Evolutionary conservation across 2,888 invertebrate genomes (phyloP), one percentile per base, ranked within the genome.

Genomic region (Muscina levida): DNA sequence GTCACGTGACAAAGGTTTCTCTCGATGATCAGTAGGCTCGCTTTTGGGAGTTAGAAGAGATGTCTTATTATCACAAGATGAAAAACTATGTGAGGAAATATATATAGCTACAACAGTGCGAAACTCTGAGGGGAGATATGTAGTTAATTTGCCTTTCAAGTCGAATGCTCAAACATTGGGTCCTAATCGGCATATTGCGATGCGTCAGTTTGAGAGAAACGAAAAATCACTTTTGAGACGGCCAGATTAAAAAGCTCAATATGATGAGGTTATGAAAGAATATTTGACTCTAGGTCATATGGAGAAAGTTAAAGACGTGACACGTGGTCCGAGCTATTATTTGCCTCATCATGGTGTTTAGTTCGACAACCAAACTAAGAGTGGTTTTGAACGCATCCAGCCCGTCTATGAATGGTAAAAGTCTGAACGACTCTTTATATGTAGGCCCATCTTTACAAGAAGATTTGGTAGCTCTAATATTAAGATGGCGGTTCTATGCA

Each of bases 11-110:
- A 1, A 71, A 17, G 1, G 71, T 48, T 1, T 31, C 71, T 1
- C 31, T 71, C 10, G 46, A 48, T 11, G 31, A 70, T 2, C 31
- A 62, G 22, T 10, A 48, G 31, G 8, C 57, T 10, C 24, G 31
- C 19, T 59, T 57, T 39, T 74, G 73, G 73, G 66, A 74, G 19
- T 17, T 74, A 19, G 46, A 74, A 15, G 73, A 74, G 31, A 44
- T 74, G 5, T 46, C 46, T 19, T 11, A 13, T 1, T 67, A 44
- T 74, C 67, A 10, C 42, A 67, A n/a, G 31, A 44, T 11, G 66
- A 73, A 26, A 51, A 65, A 51, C 10, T 24, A 22, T 72, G 72
- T 42, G 72, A 72, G 37, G 51, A 72, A 15, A 72, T 73, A 2
- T 73, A 53, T 56, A 19, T 26, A 8, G 37, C 65, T 22, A 73